A percentile compares a stretch with the other conserved stretches of the same genome.
phyloP scores from a whole-genome alignment of 2,888 invertebrate species.

The Trichopoda pennipes region DNA sequence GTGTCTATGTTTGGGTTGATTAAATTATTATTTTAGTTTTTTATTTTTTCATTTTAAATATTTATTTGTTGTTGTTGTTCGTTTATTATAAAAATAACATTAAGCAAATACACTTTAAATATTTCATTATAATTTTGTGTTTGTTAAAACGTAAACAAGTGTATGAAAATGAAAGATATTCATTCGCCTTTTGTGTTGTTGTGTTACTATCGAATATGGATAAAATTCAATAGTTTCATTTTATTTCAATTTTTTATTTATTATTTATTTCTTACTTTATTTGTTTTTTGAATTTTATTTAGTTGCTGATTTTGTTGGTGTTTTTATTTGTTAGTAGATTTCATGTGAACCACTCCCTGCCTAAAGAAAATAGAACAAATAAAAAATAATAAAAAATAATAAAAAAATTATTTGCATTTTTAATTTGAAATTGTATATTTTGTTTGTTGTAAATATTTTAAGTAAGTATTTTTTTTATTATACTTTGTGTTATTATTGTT shows the following conservation, averaged over 20 bases:
- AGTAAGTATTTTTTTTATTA: slow-evolving; percentile 56
- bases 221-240: slow-evolving; percentile 48
- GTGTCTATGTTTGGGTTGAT: slow-evolving; percentile 27
- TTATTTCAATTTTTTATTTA: slow-evolving; percentile 17
- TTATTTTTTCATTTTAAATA: slow-evolving; percentile 46
- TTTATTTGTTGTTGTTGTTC: slow-evolving; percentile 61
- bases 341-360: slow-evolving; percentile 70
- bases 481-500: background rate
- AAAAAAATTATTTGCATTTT: slow-evolving; percentile 60
- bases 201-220: slow-evolving; percentile 1
- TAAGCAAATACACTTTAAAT: background rate
- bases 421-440: slow-evolving; percentile 68
- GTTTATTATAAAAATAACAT: slow-evolving; percentile 25
- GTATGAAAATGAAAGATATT: slow-evolving; percentile 12
- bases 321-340: slow-evolving; percentile 55
- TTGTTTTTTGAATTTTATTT: slow-evolving; percentile 37
- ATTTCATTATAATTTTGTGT: slow-evolving; percentile 12
- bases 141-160: slow-evolving; percentile 20
- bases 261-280: slow-evolving; percentile 14
- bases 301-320: slow-evolving; percentile 24
- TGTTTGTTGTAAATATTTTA: slow-evolving; percentile 61
- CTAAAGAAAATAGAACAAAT: slow-evolving; percentile 41
- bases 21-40: slow-evolving; percentile 31
- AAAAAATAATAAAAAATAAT: slow-evolving; percentile 16
- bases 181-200: slow-evolving; percentile 22